These are phyloP conservation scores for Hycleus cichorii DNA, from an alignment of 1,140 invertebrate genomes.

Conservation along the genomic window DNA sequence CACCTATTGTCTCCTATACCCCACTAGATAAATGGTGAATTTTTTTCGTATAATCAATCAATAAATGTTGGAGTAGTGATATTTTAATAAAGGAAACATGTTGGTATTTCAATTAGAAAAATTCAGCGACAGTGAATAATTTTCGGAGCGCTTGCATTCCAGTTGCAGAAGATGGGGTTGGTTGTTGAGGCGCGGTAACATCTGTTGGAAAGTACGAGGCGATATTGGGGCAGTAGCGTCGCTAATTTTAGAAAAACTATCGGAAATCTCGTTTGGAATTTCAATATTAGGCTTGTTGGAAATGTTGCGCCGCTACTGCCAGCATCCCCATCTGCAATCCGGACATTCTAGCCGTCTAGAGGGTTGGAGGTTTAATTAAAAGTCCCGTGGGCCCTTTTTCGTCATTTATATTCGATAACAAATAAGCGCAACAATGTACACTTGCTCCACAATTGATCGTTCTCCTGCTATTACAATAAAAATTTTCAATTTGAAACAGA, in stretches of 20 bases:
- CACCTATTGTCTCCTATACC: too few species aligned
- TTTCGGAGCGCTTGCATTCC: constrained; percentile 32
- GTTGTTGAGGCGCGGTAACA: constrained; percentile 22
- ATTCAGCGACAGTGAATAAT: constrained; percentile 31
- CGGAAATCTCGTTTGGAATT: too few species aligned
- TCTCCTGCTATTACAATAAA: background rate
- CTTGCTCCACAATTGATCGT: constrained; percentile 12
- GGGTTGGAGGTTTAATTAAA: constrained; percentile 37
- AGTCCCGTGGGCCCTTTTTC: constrained; percentile 36
- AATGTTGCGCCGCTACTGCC: background rate
- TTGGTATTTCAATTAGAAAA: constrained; percentile 34
- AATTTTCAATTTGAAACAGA: background rate
- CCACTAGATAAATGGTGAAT: background rate
- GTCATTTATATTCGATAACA: constrained; percentile 22
- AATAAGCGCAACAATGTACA: constrained; percentile 19
- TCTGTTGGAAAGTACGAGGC: constrained; percentile 27
- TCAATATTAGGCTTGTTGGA: background rate
- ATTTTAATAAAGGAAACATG: background rate
- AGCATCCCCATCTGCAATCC: constrained; percentile 3
- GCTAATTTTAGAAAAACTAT: background rate
- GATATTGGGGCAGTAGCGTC: constrained; percentile 5
- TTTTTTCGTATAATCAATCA: background rate
- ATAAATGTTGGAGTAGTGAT: too few species aligned
- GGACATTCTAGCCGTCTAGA: constrained; percentile 24
- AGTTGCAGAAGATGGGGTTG: constrained; percentile 16